Percentiles rank a stretch among this genome's conserved stretches.
phyloP scores from a whole-genome alignment of 2,888 invertebrate species.

The Euplagia quadripunctaria region DNA sequence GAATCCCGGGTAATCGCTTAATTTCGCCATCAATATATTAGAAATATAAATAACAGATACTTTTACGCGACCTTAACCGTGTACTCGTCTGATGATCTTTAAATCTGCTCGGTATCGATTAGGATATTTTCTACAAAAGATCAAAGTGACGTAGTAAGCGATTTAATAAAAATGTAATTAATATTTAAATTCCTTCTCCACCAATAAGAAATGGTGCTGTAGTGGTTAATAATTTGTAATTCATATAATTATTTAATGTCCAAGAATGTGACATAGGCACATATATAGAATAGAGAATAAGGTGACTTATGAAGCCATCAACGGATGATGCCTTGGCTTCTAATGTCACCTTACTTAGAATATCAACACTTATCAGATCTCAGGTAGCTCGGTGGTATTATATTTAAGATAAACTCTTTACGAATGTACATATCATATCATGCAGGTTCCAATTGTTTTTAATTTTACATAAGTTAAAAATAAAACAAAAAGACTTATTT shows the following conservation, averaged over 20 bases:
- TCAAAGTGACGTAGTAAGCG: neutral
- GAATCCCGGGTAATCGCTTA: conserved; percentile 66
- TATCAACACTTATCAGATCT: neutral
- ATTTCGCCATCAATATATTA: conserved; percentile 54
- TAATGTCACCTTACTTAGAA: neutral
- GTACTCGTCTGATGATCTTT: conserved; percentile 2
- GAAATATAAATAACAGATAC: conserved; percentile 27
- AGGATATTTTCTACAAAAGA: too few species aligned
- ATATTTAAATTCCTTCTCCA: neutral
- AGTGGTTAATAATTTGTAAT: neutral
- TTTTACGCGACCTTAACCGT: conserved; percentile 30
- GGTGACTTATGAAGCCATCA: too few species aligned
- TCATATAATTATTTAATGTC: too few species aligned
- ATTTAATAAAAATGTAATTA: neutral
- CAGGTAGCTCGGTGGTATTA: neutral
- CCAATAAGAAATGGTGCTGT: neutral
- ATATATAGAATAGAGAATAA: too few species aligned
- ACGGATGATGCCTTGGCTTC: neutral
- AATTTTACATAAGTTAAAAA: too few species aligned
- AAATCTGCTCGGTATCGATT: neutral
- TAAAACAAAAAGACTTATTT: too few species aligned
- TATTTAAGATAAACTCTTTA: too few species aligned
- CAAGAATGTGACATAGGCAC: too few species aligned
- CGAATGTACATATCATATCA: too few species aligned
- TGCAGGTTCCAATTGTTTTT: too few species aligned